Evolutionary conservation across 1,140 invertebrate species (phyloP), one percentile per base, ranked within the genome.

Genomic region (Zaprionus ghesquierei): DNA sequence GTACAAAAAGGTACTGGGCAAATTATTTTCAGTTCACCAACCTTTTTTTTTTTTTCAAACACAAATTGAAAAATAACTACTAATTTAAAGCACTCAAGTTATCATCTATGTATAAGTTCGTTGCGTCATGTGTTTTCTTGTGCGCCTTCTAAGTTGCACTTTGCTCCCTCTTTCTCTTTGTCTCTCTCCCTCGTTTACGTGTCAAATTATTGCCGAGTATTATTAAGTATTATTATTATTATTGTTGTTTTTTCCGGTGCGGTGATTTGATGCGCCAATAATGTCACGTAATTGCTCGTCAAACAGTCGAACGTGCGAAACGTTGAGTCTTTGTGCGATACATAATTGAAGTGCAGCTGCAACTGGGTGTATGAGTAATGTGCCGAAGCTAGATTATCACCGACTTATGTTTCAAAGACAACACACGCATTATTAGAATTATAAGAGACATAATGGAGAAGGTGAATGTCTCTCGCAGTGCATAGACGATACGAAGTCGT

Each of bases 271-370:
- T 63, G 51, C 23, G 49, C 54, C 56, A 73, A 81, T 86, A 59
- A 38, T 55, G 82, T 82, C 82, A 89, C 82, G 82, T 86, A 89
- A 69, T 75, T 75, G 41, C 25, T 20, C 51, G 41, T 51, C 78
- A 82, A 87, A 87, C 82, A 76, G 64, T 38, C 59, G 63, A 77
- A 86, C 82, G 82, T 86, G 79, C 71, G 35, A 63, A 71, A 75
- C 71, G 56, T 66, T 63, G 58, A 46, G 56, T 82, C 74, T 59
- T 38, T 25, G 12, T 38, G 44, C 23, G 44, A 70, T 35, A 59
- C 18, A 18, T 31, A 60, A 13, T 29, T 44, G 49, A 50, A 55
- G 18, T 35, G 58, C 33, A 18, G 38, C 29, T 27, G 13, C 70
- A 49, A 69, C 63, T 12, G 10, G 69, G 35, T 63, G 74, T 76